phyloP scores from a whole-genome alignment of 1,140 invertebrate genomes.

The Heliothis subflexa region DNA sequence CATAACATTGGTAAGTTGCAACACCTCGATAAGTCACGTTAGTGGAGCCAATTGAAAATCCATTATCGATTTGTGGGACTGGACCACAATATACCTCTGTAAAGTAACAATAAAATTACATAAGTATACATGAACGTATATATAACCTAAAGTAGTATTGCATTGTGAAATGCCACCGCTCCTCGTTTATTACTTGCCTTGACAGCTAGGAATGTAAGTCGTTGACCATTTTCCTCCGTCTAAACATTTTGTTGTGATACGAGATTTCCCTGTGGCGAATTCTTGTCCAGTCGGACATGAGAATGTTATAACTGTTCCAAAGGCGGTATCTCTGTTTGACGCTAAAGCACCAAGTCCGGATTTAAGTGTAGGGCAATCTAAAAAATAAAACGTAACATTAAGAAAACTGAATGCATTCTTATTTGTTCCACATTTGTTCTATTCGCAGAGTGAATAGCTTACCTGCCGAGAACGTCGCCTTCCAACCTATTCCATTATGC shows the following conservation, averaged over 20 bases:
- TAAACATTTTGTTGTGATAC: conserved; percentile 94
- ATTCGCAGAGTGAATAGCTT: conserved; percentile 44
- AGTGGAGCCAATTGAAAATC: conserved; percentile 97
- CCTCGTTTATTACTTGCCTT: conserved; percentile 87
- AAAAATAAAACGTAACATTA: conserved; percentile 63
- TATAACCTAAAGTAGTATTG: conserved; percentile 7
- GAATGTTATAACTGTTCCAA: conserved; percentile 95
- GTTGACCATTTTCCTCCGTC: conserved; percentile 97
- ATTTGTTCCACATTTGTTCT: conserved; percentile 17
- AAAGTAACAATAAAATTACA: conserved; percentile 57
- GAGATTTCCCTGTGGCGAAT: conserved; percentile 95
- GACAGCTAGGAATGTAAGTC: conserved; percentile 97
- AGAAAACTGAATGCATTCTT: neutral
- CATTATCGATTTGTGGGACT: conserved; percentile 98
- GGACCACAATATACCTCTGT: conserved; percentile 98
- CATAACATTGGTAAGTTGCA: conserved; percentile 98
- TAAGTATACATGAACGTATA: conserved; percentile 8
- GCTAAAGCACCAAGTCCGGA: conserved; percentile 95
- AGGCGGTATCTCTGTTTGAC: conserved; percentile 96
- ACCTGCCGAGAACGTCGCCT: conserved; percentile 97
- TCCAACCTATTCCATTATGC: conserved; percentile 93
- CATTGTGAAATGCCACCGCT: conserved; percentile 7
- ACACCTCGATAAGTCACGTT: conserved; percentile 97
- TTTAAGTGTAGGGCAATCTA: conserved; percentile 95
- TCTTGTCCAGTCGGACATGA: conserved; percentile 97